Evolutionary conservation across 2,113 vertebrate genomes (phyloP).

Genomic region (Rynchops niger): DNA sequence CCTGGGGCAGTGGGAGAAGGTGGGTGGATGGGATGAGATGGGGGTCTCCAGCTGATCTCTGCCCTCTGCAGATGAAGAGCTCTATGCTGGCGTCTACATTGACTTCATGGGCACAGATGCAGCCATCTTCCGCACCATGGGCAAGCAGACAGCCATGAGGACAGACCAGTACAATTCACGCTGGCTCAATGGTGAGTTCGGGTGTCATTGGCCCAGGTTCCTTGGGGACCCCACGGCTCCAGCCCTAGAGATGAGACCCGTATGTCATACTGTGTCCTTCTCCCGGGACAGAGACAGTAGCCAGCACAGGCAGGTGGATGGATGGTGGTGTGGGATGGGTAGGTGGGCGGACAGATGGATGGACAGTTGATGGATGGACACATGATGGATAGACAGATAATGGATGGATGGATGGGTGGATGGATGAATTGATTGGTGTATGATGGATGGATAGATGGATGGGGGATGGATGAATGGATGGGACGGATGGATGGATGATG

Average conservation of each 20-base stretch:
- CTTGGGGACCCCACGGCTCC: neutral
- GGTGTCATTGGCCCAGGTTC: neutral
- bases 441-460: neutral
- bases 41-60: neutral
- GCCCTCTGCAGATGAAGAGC: slow-evolving; percentile 89
- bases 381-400: neutral
- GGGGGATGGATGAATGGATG: neutral
- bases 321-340: neutral
- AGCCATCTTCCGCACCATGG: slow-evolving; percentile 96
- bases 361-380: neutral
- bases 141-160: slow-evolving; percentile 97
- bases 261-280: accelerated
- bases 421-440: neutral
- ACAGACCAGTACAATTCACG: slow-evolving; percentile 99
- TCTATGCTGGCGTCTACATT: slow-evolving; percentile 96
- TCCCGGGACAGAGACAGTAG: neutral
- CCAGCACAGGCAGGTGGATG: neutral
- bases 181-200: slow-evolving; percentile 91
- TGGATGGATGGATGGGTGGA: neutral
- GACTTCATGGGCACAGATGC: slow-evolving; percentile 99
- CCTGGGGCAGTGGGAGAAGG: neutral
- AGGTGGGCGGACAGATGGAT: neutral
- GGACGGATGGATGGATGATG: too few relatives aligned
- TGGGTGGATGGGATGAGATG: neutral
- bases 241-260: neutral